phyloP scores from a whole-genome alignment of 2,797 vertebrate species.

The Saxicola maurus region DNA sequence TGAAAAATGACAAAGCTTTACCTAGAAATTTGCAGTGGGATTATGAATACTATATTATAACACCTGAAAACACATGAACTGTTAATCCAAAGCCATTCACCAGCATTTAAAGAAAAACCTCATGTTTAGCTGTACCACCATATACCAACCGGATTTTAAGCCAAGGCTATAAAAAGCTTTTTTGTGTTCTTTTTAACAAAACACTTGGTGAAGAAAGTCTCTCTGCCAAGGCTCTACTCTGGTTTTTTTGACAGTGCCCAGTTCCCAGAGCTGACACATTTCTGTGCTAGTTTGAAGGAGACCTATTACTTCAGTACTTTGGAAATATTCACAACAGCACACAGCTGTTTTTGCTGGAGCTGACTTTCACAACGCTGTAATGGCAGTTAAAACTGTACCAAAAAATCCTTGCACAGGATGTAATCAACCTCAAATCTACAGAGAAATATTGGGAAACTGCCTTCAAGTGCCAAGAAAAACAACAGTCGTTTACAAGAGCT shows the following conservation, averaged over 20 bases:
- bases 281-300: neutral
- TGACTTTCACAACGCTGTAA: slow-evolving; percentile 41
- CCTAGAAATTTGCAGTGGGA: neutral
- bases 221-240: neutral
- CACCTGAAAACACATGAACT: neutral
- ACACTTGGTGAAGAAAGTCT: neutral
- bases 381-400: slow-evolving; percentile 48
- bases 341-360: slow-evolving; percentile 47
- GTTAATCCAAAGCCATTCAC: neutral
- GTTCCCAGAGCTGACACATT: neutral
- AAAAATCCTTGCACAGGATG: slow-evolving; percentile 71
- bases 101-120: neutral
- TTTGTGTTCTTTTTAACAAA: neutral
- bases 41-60: neutral
- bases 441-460: slow-evolving; percentile 65
- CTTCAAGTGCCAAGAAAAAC: slow-evolving; percentile 69
- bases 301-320: neutral
- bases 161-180: neutral
- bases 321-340: neutral
- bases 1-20: slow-evolving; percentile 16
- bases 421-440: slow-evolving; percentile 66
- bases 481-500: slow-evolving; percentile 51
- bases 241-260: neutral
- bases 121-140: neutral
- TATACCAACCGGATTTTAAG: neutral